A percentile compares a stretch with the other conserved stretches of the same genome.
phyloP scores from a whole-genome alignment of 2,113 vertebrate species.

The Eulemur rufifrons region DNA sequence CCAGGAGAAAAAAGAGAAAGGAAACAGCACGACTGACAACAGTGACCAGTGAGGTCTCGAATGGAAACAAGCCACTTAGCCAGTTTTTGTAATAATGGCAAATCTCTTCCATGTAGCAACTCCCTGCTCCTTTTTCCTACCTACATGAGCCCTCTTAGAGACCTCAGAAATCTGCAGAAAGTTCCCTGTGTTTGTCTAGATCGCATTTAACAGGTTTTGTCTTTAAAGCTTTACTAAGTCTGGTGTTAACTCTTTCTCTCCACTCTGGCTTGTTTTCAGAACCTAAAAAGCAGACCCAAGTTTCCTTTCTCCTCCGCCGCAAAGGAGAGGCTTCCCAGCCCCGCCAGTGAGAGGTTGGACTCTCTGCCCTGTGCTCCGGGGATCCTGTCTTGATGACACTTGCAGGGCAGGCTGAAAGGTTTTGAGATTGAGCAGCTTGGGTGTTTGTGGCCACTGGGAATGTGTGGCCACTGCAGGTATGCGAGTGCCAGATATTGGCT shows the following conservation, averaged over 20 bases:
- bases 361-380: constrained; percentile 87
- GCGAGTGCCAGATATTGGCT: constrained; percentile 77
- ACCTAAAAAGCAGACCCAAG: constrained; percentile 91
- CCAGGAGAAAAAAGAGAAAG: constrained; percentile 97
- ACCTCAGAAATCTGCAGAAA: constrained; percentile 86
- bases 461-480: constrained; percentile 67
- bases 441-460: constrained; percentile 71
- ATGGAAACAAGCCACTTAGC: constrained; percentile 85
- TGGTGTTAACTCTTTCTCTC: constrained; percentile 90
- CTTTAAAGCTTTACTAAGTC: constrained; percentile 89
- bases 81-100: constrained; percentile 88
- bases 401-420: constrained; percentile 84
- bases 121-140: constrained; percentile 84
- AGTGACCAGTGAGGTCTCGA: constrained; percentile 91
- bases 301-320: constrained; percentile 89
- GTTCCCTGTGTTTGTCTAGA: constrained; percentile 87
- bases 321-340: constrained; percentile 88
- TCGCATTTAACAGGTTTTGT: constrained; percentile 87
- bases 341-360: constrained; percentile 89
- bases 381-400: constrained; percentile 89
- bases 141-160: constrained; percentile 83
- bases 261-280: constrained; percentile 90
- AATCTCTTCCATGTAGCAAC: constrained; percentile 88
- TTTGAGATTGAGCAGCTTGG: constrained; percentile 84
- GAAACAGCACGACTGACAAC: constrained; percentile 93